Evolutionary conservation across 2,888 invertebrate species (phyloP), one percentile per base, ranked within the genome.

Genomic region (Latrodectus hesperus): DNA sequence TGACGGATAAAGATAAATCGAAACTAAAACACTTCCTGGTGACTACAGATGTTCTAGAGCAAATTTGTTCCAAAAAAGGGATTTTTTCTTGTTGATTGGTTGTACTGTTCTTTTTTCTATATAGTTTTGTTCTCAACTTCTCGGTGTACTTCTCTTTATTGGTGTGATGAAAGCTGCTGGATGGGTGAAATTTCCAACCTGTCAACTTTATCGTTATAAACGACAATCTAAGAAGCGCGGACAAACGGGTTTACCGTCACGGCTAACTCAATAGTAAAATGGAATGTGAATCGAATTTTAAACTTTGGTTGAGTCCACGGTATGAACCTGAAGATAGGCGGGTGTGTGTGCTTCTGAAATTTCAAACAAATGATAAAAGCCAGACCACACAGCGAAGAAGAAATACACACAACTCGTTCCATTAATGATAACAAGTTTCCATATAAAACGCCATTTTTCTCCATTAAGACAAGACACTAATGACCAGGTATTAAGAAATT

Each of bases 191-290:
- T 60, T 16, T n/a, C n/a, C 12, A n/a, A 60, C n/a, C n/a, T 60
- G 60, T 16, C 60, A 60, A n/a, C 38, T 60, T 60, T 60, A 60
- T 60, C 60, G 60, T 60, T 60, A 60, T 60, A 16, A 60, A 60
- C 67, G 22, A 11, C 52, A 17, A 9, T 52, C 17, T 9, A 51
- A n/a, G n/a, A 72, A 17, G 72, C 51, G 51, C 51, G 51, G 72
- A 72, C 51, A 72, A 72, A 72, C 72, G 72, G 51, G 72, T 72
- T 72, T 52, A 51, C 51, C 60, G n/a, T 60, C 60, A 60, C 60
- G n/a, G n/a, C n/a, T 60, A 60, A 16, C 6, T 60, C 60, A 6
- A 60, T 12, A 60, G 3, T 60, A n/a, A 22, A 60, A 60, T 60
- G 14, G 60, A 60, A 60, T 60, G 60, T 60, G 60, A n/a, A 16